phyloP scores from a whole-genome alignment of 2,888 invertebrate genomes.

The Netelia melanura region DNA sequence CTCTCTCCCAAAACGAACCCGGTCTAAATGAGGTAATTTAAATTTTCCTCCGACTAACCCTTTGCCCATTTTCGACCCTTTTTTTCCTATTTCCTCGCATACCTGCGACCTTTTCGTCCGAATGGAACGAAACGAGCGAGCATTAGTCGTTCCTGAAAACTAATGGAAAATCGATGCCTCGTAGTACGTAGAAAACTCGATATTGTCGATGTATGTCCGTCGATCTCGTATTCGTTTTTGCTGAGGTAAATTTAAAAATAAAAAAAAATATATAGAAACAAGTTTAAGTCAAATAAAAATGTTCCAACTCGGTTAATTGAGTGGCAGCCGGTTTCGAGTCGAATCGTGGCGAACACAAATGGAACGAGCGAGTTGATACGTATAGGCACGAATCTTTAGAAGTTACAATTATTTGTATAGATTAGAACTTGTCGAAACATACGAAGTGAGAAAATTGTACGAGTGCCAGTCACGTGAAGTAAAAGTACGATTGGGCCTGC shows the following conservation, averaged over 20 bases:
- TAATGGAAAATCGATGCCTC: neutral
- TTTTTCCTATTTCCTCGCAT: conserved; percentile 26
- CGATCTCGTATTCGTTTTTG: neutral
- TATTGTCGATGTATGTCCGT: conserved; percentile 27
- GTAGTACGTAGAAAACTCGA: conserved; percentile 14
- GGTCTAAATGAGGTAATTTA: conserved; percentile 57
- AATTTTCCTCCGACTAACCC: conserved; percentile 49
- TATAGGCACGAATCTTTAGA: neutral
- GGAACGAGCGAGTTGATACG: neutral
- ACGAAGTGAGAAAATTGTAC: neutral
- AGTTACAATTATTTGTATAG: neutral
- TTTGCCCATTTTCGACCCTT: conserved; percentile 45
- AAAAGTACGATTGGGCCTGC: conserved; percentile 10
- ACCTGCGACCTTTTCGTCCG: conserved; percentile 28
- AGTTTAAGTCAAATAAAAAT: neutral
- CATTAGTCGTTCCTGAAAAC: neutral
- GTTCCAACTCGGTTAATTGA: conserved; percentile 12
- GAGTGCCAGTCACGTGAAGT: conserved; percentile 3
- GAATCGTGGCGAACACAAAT: conserved; percentile 5
- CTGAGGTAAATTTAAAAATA: no score
- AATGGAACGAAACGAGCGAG: neutral
- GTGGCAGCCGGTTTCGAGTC: conserved; percentile 24
- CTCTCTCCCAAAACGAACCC: neutral
- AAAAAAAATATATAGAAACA: neutral
- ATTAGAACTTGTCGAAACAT: neutral